These are phyloP conservation scores for Dilophus febrilis DNA, from an alignment of 2,888 invertebrate species.

Conservation along the genomic window DNA sequence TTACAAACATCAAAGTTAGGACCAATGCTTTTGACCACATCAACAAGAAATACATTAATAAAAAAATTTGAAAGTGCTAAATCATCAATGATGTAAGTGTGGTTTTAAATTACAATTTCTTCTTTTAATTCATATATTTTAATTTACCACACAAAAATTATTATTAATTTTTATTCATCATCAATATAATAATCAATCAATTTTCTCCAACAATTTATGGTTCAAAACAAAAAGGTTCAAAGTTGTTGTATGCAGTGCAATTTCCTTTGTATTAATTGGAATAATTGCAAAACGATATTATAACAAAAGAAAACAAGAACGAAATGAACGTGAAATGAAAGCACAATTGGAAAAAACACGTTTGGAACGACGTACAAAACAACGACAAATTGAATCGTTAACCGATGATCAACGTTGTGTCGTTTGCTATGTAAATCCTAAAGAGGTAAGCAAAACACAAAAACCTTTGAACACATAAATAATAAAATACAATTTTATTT, in stretches of 20 bases:
- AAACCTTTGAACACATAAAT: no score
- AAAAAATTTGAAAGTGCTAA: constrained; percentile 54
- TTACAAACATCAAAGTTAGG: constrained; percentile 58
- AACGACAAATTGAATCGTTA: constrained; percentile 38
- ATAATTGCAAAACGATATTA: constrained; percentile 36
- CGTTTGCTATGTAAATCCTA: constrained; percentile 69
- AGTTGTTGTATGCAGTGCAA: constrained; percentile 36
- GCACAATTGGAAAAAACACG: constrained; percentile 46
- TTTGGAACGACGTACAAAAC: constrained; percentile 44
- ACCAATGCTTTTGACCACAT: constrained; percentile 62
- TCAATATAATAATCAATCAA: no score
- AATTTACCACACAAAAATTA: neutral
- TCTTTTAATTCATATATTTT: neutral
- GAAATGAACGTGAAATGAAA: constrained; percentile 40
- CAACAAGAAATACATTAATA: constrained; percentile 56
- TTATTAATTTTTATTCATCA: no score
- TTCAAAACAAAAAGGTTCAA: constrained; percentile 30
- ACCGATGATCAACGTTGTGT: constrained; percentile 56
- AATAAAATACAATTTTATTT: constrained; percentile 1
- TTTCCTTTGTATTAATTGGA: constrained; percentile 35
- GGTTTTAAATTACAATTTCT: neutral
- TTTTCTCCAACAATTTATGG: no score
- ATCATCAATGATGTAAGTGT: constrained; percentile 44
- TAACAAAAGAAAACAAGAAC: constrained; percentile 33
- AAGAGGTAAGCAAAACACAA: no score